Evolutionary conservation across 2,797 vertebrate species (phyloP).

Genomic region (Zalophus californianus): DNA sequence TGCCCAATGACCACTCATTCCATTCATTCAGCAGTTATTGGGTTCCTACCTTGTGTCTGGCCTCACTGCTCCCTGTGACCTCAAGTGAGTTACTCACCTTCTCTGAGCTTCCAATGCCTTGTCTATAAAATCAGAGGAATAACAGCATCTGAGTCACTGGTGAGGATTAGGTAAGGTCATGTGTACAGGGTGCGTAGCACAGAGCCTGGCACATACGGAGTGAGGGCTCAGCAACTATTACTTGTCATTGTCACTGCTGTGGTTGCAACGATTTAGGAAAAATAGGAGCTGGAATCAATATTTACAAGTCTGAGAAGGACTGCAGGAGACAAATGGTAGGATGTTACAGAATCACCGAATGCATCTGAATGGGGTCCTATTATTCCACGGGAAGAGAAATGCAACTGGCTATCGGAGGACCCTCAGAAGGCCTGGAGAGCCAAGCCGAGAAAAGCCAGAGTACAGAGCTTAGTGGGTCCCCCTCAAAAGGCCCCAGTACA

Average conservation of each 20-base stretch:
- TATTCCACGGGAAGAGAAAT: background rate
- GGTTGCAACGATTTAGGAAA: background rate
- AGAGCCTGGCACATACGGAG: background rate
- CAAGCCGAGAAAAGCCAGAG: background rate
- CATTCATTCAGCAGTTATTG: background rate
- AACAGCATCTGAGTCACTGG: background rate
- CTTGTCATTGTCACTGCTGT: background rate
- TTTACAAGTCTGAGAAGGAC: background rate
- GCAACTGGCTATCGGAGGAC: background rate
- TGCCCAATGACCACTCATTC: background rate
- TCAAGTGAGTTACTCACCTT: background rate
- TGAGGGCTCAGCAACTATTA: background rate
- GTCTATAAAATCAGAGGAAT: background rate
- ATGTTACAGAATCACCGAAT: background rate
- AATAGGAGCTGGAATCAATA: background rate
- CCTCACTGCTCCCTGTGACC: background rate
- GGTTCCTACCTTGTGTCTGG: background rate
- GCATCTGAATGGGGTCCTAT: background rate
- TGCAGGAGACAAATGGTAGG: background rate
- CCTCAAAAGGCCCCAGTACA: background rate
- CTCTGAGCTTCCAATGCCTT: background rate
- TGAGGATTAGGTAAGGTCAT: background rate
- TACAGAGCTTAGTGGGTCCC: background rate
- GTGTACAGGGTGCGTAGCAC: fast-evolving
- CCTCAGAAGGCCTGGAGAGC: background rate